A percentile compares a stretch with the other conserved stretches of the same genome.
These are phyloP conservation scores for Eledone cirrhosa DNA, from an alignment of 2,888 invertebrate genomes.

Conservation along the genomic window DNA sequence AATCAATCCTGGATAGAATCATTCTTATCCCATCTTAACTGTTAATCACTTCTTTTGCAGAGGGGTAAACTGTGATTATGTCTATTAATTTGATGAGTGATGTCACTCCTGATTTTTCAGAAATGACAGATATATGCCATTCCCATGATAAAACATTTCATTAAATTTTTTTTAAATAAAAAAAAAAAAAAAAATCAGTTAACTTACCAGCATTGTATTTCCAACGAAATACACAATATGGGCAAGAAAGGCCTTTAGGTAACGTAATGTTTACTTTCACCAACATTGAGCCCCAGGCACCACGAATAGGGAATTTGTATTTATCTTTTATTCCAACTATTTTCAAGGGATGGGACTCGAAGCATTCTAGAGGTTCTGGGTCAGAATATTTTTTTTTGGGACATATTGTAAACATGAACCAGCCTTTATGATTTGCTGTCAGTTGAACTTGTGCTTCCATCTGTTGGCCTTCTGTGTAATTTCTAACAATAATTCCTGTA, in stretches of 20 bases:
- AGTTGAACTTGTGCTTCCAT: constrained; percentile 61
- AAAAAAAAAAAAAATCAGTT: background rate
- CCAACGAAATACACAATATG: constrained; percentile 15
- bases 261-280: background rate
- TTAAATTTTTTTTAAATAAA: too few species aligned
- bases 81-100: too few species aligned
- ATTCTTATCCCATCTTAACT: too few species aligned
- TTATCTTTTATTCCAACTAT: background rate
- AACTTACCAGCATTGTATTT: constrained; percentile 28
- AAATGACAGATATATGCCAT: too few species aligned
- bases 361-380: constrained; percentile 31
- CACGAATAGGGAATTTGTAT: background rate
- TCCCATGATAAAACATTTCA: too few species aligned
- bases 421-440: constrained; percentile 65
- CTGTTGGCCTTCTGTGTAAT: constrained; percentile 57
- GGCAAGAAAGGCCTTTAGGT: background rate
- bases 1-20: too few species aligned
- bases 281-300: background rate
- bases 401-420: constrained; percentile 61
- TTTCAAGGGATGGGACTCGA: constrained; percentile 29
- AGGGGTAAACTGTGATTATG: too few species aligned
- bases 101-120: too few species aligned
- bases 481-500: constrained; percentile 60
- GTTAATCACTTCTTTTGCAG: too few species aligned
- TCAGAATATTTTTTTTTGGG: constrained; percentile 39